Conservation (phyloP, 2,888 invertebrate genomes). For the Colletes collaris region DNA sequence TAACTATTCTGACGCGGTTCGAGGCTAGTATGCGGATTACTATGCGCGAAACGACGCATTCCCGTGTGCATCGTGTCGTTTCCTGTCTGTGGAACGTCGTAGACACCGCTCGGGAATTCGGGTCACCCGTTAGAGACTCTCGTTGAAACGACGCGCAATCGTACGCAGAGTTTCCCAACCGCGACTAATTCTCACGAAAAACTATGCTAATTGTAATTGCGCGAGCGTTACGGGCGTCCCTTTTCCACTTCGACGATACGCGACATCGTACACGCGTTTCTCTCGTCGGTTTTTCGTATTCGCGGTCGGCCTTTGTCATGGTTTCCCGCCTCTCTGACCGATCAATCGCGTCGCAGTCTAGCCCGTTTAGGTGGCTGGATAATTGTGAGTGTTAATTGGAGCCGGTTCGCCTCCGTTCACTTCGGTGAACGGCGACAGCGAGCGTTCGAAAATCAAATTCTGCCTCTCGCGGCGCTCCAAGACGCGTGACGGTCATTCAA, state of each 20-base stretch:
- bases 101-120: constrained; percentile 47
- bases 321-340: constrained; percentile 36
- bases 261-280: constrained; percentile 13
- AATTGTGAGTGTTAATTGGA: constrained; percentile 62
- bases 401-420: constrained; percentile 59
- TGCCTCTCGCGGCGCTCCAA: constrained; percentile 7
- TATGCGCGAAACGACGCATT: constrained; percentile 43
- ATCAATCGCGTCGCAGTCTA: constrained; percentile 25
- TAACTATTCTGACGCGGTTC: not conserved
- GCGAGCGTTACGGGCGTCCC: too few species aligned
- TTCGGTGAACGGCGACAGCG: constrained; percentile 25
- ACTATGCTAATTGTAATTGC: constrained; percentile 34
- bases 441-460: constrained; percentile 32
- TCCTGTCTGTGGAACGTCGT: constrained; percentile 6
- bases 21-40: constrained; percentile 19
- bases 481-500: not conserved
- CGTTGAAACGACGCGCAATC: constrained; percentile 11
- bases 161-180: constrained; percentile 51
- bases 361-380: constrained; percentile 53
- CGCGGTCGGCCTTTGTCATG: constrained; percentile 13
- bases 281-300: not conserved
- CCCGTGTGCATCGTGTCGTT: constrained; percentile 41
- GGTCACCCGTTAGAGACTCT: constrained; percentile 60
- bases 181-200: constrained; percentile 50
- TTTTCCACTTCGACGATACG: not conserved